Conservation (phyloP, 2,888 invertebrate species). For the Hemicrepidius hirtus region DNA sequence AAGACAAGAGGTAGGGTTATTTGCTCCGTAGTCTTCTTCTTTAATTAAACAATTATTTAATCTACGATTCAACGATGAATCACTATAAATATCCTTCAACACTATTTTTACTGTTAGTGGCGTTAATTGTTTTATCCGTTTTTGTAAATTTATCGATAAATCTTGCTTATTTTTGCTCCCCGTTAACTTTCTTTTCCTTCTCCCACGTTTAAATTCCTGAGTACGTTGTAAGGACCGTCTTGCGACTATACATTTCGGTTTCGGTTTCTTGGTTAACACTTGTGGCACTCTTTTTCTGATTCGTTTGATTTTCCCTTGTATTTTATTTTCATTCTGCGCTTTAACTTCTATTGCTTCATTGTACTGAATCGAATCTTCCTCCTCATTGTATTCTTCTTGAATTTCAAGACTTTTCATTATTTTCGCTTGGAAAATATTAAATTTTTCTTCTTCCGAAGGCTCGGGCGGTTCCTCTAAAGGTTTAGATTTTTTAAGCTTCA, state of each 20-base stretch:
- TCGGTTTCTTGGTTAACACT: neutral
- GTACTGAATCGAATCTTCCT: too few relatives aligned
- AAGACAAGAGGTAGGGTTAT: neutral
- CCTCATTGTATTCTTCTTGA: conserved; percentile 4
- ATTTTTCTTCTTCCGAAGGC: conserved; percentile 8
- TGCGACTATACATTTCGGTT: too few relatives aligned
- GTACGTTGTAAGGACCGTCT: neutral
- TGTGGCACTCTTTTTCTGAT: neutral
- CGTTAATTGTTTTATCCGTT: conserved; percentile 24
- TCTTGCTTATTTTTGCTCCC: too few relatives aligned
- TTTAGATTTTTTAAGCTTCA: conserved; percentile 14
- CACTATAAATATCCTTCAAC: conserved; percentile 14
- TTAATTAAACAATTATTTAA: neutral
- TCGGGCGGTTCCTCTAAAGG: neutral
- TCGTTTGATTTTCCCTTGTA: too few relatives aligned
- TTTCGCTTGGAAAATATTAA: conserved; percentile 35
- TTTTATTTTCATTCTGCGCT: too few relatives aligned
- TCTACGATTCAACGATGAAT: too few relatives aligned
- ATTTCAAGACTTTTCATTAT: conserved; percentile 28
- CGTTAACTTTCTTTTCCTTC: neutral
- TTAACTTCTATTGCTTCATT: neutral
- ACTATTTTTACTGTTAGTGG: conserved; percentile 13
- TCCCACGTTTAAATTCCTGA: neutral
- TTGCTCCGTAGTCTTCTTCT: neutral
- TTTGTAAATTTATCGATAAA: neutral